These are phyloP conservation scores for Netelia fuscicornis DNA, from an alignment of 2,888 invertebrate genomes.

Conservation along the genomic window DNA sequence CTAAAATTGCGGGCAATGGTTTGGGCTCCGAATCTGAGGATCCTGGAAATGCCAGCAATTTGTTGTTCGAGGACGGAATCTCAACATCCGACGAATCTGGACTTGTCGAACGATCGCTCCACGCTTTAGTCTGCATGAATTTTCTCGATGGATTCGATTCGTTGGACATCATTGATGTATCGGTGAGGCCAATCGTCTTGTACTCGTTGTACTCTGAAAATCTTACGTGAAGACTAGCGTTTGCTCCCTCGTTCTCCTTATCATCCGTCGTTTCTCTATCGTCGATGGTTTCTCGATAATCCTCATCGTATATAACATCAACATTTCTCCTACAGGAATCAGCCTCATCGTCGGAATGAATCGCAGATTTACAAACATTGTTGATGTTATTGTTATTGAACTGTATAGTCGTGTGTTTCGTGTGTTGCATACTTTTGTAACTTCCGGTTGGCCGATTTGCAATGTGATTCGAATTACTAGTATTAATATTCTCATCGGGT, in stretches of 20 bases:
- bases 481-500: constrained; percentile 49
- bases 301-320: constrained; percentile 56
- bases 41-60: constrained; percentile 2
- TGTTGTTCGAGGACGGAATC: constrained; percentile 39
- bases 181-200: constrained; percentile 80
- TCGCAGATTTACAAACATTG: background rate
- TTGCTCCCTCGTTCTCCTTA: constrained; percentile 67
- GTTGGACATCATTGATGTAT: constrained; percentile 78
- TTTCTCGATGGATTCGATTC: constrained; percentile 72
- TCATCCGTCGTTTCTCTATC: constrained; percentile 15
- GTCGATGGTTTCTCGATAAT: constrained; percentile 20
- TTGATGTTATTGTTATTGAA: constrained; percentile 58
- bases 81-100: constrained; percentile 78
- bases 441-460: constrained; percentile 51
- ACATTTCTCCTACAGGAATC: constrained; percentile 62
- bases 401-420: constrained; percentile 61
- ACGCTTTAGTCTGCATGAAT: constrained; percentile 75
- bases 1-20: background rate
- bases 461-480: constrained; percentile 29
- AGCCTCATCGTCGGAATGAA: constrained; percentile 31
- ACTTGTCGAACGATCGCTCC: constrained; percentile 79
- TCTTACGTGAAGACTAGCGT: constrained; percentile 81
- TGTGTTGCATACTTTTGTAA: constrained; percentile 57
- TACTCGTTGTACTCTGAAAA: constrained; percentile 83
- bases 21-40: background rate